Base-by-base conservation (phyloP, 37 sponge, comb jelly and placozoan genomes). In the Ianthella basta region DNA sequence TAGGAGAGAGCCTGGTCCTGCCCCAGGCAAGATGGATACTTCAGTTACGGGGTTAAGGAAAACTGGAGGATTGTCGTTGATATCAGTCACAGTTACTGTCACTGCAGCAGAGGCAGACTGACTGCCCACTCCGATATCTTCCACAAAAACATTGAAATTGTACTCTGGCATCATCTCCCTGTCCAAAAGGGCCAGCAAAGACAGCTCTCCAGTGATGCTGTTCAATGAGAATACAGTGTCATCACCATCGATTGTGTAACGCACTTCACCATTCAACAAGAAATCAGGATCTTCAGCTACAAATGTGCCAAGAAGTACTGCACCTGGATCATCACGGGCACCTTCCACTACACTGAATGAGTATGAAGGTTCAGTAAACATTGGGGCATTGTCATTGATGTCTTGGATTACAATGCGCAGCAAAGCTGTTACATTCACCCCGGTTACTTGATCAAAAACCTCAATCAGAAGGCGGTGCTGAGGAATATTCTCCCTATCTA, bases 301-400 rank as follows among this genome's bases (percentile, higher is more conserved):
- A 33, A 86, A 25, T 10, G 57, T 33, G 40, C 24, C 35, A 56
- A 34, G 30, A 55, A 29, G 23, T 39, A 85, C 55, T 18, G 81
- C 44, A 55, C 70, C 70, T 0, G 34, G 34, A 6, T 69, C 70
- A 16, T 30, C 34, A 4, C 70, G 29, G 27, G 63, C 34, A 5
- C 79, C 82, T 37, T 93, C 94, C n/a, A 69, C 14, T 15, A 93
- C 83, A 4, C 27, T 24, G 39, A 83, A 60, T 21, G 77, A 33
- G 69, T 65, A 65, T 16, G 38, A 23, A 25, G 27, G 34, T 21
- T 3, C 3, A 27, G 56, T 27, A 32, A 93, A 93, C 20, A 87
- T 38, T 33, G 93, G 93, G 33, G 57, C 55, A 72, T 89, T 70
- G 38, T 93, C 93, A 69, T 93, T 93, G 16, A 56, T 61, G 80